Percentiles rank a stretch among this genome's conserved stretches.
Evolutionary conservation across 2,888 invertebrate species (phyloP).

Genomic region (Ctenicera cuprea): DNA sequence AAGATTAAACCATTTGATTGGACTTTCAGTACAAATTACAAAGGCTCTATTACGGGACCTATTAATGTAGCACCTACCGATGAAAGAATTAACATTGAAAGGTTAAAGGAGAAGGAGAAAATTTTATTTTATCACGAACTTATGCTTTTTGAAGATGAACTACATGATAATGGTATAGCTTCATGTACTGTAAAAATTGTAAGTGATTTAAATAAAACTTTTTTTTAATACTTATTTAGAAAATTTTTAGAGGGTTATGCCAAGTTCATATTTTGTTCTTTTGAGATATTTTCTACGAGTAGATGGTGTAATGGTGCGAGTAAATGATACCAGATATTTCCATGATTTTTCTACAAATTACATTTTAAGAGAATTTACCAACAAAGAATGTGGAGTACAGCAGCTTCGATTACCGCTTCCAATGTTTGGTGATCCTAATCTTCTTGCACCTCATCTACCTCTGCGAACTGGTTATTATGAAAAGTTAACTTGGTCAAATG

Average conservation of each 20-base stretch:
- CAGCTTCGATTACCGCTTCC: slow-evolving; percentile 80
- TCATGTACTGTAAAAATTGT: slow-evolving; percentile 95
- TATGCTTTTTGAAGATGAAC: slow-evolving; percentile 96
- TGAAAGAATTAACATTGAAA: slow-evolving; percentile 89
- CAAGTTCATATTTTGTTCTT: slow-evolving; percentile 92
- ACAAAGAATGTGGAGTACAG: slow-evolving; percentile 83
- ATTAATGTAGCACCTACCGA: slow-evolving; percentile 79
- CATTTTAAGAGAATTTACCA: slow-evolving; percentile 88
- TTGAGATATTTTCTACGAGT: slow-evolving; percentile 94
- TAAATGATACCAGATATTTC: slow-evolving; percentile 92
- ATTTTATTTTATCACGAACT: slow-evolving; percentile 96
- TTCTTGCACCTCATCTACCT: slow-evolving; percentile 80
- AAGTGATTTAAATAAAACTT: slow-evolving; percentile 69
- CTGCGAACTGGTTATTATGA: slow-evolving; percentile 72
- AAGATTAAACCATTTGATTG: slow-evolving; percentile 95
- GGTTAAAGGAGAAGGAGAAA: slow-evolving; percentile 90
- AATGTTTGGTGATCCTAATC: slow-evolving; percentile 81
- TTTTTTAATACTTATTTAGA: no score
- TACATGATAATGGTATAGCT: slow-evolving; percentile 98
- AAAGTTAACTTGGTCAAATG: slow-evolving; percentile 65
- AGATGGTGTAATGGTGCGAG: slow-evolving; percentile 91
- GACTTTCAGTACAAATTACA: slow-evolving; percentile 96
- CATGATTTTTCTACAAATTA: slow-evolving; percentile 86
- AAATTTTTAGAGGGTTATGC: slow-evolving; percentile 96
- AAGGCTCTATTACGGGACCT: slow-evolving; percentile 83